These are phyloP conservation scores for Lithophane semibrunnea DNA, from an alignment of 2,888 invertebrate species.

Conservation along the genomic window DNA sequence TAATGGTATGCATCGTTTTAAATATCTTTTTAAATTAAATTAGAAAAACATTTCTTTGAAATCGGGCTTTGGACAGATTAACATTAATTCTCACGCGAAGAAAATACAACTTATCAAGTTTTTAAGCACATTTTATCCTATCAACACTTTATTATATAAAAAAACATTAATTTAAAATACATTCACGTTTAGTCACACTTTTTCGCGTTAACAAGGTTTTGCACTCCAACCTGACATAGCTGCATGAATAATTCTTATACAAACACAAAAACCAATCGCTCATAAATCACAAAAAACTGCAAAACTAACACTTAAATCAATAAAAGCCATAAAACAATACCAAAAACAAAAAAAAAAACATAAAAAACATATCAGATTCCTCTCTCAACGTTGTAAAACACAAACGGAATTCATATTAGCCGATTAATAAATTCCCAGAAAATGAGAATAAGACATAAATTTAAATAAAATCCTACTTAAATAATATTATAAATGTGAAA, in stretches of 20 bases:
- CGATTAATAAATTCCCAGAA: conserved; percentile 90
- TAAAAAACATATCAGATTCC: conserved; percentile 78
- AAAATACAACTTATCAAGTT: neutral
- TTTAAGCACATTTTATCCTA: conserved; percentile 17
- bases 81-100: conserved; percentile 35
- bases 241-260: conserved; percentile 39
- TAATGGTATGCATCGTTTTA: conserved; percentile 65
- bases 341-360: conserved; percentile 49
- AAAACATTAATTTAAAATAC: neutral
- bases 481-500: neutral
- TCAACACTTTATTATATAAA: neutral
- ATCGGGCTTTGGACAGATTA: conserved; percentile 22
- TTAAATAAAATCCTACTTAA: conserved; percentile 80
- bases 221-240: conserved; percentile 31
- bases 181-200: conserved; percentile 7
- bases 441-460: conserved; percentile 89
- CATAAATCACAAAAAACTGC: conserved; percentile 49
- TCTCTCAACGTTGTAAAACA: conserved; percentile 78
- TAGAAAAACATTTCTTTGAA: conserved; percentile 64
- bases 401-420: conserved; percentile 88
- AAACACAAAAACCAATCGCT: conserved; percentile 27
- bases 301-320: conserved; percentile 58
- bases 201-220: conserved; percentile 32
- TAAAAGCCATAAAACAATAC: conserved; percentile 47
- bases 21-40: conserved; percentile 62